A percentile compares a stretch with the other conserved stretches of the same genome.
Conservation (phyloP, 2,888 invertebrate species). For the Ophion costatus region DNA sequence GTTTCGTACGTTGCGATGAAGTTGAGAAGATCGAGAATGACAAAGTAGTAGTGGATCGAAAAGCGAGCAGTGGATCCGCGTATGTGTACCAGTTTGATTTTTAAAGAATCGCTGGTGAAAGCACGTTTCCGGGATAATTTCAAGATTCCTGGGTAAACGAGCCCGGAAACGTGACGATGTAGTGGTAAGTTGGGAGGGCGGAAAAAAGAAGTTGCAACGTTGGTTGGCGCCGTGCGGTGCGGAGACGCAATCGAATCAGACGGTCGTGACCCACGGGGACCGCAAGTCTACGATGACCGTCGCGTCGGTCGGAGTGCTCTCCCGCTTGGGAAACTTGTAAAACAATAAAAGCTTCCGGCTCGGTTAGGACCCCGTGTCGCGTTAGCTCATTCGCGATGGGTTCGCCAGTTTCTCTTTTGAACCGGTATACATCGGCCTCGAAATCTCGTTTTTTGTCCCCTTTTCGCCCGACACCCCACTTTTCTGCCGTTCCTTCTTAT, state of each 20-base stretch:
- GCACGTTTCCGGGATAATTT: background rate
- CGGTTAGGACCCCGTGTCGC: constrained; percentile 62
- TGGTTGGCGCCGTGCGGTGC: constrained; percentile 59
- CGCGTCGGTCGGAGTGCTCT: constrained; percentile 54
- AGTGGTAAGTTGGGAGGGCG: background rate
- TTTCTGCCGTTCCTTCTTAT: background rate
- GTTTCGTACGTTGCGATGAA: too few species aligned
- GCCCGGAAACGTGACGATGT: background rate
- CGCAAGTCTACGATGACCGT: constrained; percentile 45
- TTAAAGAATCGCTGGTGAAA: too few species aligned
- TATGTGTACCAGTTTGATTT: too few species aligned
- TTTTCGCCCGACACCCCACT: constrained; percentile 17
- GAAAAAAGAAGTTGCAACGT: constrained; percentile 51
- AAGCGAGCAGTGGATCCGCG: too few species aligned
- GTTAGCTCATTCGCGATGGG: constrained; percentile 53
- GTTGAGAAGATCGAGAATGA: too few species aligned
- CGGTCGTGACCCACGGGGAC: constrained; percentile 52
- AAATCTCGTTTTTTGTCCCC: constrained; percentile 33
- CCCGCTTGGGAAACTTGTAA: constrained; percentile 79
- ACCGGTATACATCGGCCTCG: constrained; percentile 72
- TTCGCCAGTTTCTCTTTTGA: constrained; percentile 69
- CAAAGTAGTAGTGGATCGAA: too few species aligned
- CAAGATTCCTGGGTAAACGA: background rate
- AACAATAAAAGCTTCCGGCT: constrained; percentile 83
- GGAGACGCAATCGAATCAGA: constrained; percentile 77